phyloP scores from a whole-genome alignment of 2,797 vertebrate species.

The Danio jaintianensis region DNA sequence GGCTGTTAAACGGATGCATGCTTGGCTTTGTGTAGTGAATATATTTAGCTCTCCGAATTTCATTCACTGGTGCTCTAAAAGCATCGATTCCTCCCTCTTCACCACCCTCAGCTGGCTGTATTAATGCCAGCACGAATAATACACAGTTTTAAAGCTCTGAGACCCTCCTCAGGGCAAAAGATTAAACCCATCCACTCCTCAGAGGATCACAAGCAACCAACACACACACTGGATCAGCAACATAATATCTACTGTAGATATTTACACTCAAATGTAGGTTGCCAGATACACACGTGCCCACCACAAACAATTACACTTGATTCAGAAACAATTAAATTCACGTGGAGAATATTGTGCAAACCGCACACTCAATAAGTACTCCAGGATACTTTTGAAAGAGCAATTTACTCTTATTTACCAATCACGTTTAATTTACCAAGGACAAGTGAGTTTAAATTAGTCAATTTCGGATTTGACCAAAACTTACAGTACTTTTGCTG shows the following conservation, averaged over 20 bases:
- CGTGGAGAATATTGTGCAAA: background rate
- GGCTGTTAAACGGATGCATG: slow-evolving; percentile 39
- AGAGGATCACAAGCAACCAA: slow-evolving; percentile 28
- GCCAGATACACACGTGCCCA: background rate
- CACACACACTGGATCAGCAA: slow-evolving; percentile 27
- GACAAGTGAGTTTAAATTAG: background rate
- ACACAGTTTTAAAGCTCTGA: slow-evolving; percentile 72
- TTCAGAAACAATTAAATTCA: slow-evolving; percentile 10
- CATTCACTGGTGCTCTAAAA: slow-evolving; percentile 53
- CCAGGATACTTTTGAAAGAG: background rate
- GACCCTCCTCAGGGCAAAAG: slow-evolving; percentile 82
- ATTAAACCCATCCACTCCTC: slow-evolving; percentile 69
- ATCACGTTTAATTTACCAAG: background rate
- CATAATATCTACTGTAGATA: background rate
- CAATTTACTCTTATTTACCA: background rate
- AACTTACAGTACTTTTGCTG: background rate
- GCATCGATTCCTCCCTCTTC: slow-evolving; percentile 47
- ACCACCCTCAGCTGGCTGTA: slow-evolving; percentile 52
- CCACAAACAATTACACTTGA: slow-evolving; percentile 17
- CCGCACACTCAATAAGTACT: background rate
- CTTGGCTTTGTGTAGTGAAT: slow-evolving; percentile 51
- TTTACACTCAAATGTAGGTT: slow-evolving; percentile 24
- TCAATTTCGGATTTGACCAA: background rate
- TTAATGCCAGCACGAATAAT: slow-evolving; percentile 58
- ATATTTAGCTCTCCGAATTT: slow-evolving; percentile 71